Percentiles rank a stretch among this genome's conserved stretches.
These are phyloP conservation scores for Hyperoodon ampullatus DNA, from an alignment of 2,113 vertebrate species.

Conservation along the genomic window DNA sequence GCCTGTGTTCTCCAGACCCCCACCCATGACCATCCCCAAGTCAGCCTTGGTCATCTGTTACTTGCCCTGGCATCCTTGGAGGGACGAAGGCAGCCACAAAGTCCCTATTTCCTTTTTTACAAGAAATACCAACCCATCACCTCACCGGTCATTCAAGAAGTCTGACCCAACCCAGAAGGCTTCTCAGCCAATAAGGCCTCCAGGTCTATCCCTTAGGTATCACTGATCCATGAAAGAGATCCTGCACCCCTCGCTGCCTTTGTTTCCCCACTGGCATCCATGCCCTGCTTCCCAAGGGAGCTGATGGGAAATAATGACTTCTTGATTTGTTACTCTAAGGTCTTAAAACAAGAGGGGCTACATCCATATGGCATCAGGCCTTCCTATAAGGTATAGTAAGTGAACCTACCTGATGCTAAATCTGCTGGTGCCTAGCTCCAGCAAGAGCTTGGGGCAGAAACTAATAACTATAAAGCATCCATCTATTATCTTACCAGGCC, in stretches of 20 bases:
- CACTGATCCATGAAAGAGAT: fast-evolving
- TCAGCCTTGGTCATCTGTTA: background rate
- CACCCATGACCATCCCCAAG: background rate
- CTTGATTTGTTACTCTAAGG: constrained; percentile 44
- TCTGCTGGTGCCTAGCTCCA: constrained; percentile 47
- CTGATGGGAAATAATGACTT: background rate
- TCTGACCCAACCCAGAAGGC: background rate
- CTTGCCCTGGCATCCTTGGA: background rate
- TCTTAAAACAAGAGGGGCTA: constrained; percentile 5
- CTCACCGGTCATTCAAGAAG: background rate
- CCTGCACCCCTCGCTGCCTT: background rate
- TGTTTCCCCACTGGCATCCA: background rate
- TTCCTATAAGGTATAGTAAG: constrained; percentile 27
- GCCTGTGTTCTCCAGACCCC: background rate
- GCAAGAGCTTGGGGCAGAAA: constrained; percentile 45
- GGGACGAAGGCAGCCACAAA: background rate
- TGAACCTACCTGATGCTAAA: constrained; percentile 55
- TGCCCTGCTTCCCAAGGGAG: background rate
- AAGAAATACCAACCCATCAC: background rate
- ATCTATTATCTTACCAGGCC: constrained; percentile 69
- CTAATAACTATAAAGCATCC: constrained; percentile 57
- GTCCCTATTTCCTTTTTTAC: background rate
- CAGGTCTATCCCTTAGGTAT: background rate
- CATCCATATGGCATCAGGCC: background rate
- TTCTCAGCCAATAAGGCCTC: background rate